phyloP scores from a whole-genome alignment of 92 coral and sea anemone species.

The Palythoa grandiflora region DNA sequence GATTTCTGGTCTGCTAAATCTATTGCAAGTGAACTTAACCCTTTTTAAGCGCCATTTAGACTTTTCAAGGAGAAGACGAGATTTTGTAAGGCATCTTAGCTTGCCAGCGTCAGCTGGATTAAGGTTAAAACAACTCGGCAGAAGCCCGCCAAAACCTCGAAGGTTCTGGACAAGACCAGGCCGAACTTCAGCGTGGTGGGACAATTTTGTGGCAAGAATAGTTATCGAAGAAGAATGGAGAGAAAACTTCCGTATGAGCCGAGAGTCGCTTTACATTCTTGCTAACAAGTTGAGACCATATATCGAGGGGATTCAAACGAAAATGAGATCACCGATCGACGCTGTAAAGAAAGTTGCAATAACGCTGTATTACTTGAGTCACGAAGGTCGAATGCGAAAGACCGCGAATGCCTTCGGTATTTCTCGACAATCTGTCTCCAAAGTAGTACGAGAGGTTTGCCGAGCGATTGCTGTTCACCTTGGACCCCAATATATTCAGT shows the following conservation, averaged over 20 bases:
- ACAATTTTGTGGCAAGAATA: slow-evolving; percentile 47
- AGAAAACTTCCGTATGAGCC: slow-evolving; percentile 48
- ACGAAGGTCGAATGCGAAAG: too few species aligned
- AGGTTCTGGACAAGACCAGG: slow-evolving; percentile 40
- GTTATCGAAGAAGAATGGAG: slow-evolving; percentile 59
- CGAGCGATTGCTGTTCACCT: background rate
- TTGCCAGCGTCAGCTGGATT: slow-evolving; percentile 44
- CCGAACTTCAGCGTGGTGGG: slow-evolving; percentile 51
- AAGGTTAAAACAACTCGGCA: slow-evolving; percentile 37
- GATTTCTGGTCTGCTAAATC: slow-evolving; percentile 21
- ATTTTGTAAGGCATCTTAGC: slow-evolving; percentile 44
- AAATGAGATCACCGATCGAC: slow-evolving; percentile 61
- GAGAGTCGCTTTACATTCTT: slow-evolving; percentile 14
- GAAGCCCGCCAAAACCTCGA: slow-evolving; percentile 47
- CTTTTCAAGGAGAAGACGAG: slow-evolving; percentile 20
- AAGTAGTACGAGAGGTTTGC: slow-evolving; percentile 40
- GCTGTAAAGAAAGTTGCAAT: slow-evolving; percentile 53
- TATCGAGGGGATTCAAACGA: slow-evolving; percentile 49
- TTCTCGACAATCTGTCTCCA: slow-evolving; percentile 51
- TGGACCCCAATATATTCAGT: too few species aligned
- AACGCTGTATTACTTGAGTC: background rate
- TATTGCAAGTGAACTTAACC: slow-evolving; percentile 19
- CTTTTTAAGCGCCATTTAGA: slow-evolving; percentile 3
- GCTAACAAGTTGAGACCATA: slow-evolving; percentile 53
- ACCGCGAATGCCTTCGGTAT: background rate